phyloP scores from a whole-genome alignment of 53 echinoderm and acorn worm genomes.

The Actinopyga echinites region DNA sequence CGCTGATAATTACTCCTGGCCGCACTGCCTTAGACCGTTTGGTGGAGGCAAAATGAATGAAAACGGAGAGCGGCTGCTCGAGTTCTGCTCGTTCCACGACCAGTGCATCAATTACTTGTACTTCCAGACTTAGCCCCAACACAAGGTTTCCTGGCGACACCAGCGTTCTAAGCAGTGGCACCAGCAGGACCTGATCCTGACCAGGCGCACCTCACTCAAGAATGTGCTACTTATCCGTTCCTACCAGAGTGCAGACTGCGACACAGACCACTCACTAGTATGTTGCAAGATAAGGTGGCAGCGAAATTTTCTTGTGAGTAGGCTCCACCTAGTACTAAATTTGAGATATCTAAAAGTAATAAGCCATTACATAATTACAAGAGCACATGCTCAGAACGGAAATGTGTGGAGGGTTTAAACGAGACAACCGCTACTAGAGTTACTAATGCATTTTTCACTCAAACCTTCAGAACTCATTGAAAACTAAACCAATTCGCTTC shows the following conservation, averaged over 20 bases:
- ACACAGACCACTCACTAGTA: slow-evolving; percentile 41
- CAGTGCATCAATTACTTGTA: slow-evolving; percentile 49
- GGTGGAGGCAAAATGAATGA: slow-evolving; percentile 63
- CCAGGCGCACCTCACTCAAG: background rate
- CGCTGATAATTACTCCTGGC: slow-evolving; percentile 61
- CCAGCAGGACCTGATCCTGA: slow-evolving; percentile 37
- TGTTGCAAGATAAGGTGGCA: slow-evolving; percentile 15
- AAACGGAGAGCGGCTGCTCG: slow-evolving; percentile 61
- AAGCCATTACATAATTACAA: too few relatives aligned
- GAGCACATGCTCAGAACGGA: too few relatives aligned
- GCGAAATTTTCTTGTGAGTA: too few relatives aligned
- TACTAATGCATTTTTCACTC: too few relatives aligned
- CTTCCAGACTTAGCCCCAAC: slow-evolving; percentile 41
- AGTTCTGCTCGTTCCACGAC: slow-evolving; percentile 43
- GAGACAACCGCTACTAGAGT: too few relatives aligned
- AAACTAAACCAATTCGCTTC: too few relatives aligned
- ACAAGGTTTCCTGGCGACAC: slow-evolving; percentile 56
- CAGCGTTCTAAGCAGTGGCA: slow-evolving; percentile 54
- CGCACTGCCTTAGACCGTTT: slow-evolving; percentile 47
- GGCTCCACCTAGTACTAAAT: too few relatives aligned
- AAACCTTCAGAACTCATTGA: too few relatives aligned
- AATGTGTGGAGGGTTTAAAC: too few relatives aligned
- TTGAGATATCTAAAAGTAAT: too few relatives aligned
- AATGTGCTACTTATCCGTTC: slow-evolving; percentile 13
- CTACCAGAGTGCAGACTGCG: slow-evolving; percentile 40